Conservation (phyloP, 2,797 vertebrate species). For the Centroberyx gerrardi region DNA sequence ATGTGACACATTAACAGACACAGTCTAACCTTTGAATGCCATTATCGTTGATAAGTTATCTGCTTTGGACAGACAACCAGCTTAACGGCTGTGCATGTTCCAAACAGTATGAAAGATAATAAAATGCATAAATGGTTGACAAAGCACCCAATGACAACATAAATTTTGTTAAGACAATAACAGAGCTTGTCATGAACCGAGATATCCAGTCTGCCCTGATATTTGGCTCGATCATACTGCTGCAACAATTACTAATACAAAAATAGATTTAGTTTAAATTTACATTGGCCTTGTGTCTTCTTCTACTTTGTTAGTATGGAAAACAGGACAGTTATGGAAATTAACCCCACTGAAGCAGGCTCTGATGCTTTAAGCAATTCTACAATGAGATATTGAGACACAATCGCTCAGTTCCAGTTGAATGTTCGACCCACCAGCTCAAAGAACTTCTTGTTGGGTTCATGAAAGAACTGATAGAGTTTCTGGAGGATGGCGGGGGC, state of each 20-base stretch:
- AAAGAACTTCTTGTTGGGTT: conserved; percentile 96
- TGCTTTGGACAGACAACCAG: conserved; percentile 29
- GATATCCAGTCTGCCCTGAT: conserved; percentile 50
- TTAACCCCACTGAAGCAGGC: conserved; percentile 16
- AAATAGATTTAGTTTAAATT: conserved; percentile 93
- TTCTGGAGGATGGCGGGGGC: conserved; percentile 89
- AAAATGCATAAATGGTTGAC: conserved; percentile 28
- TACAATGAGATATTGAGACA: neutral
- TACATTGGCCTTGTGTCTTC: conserved; percentile 72
- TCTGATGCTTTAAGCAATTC: conserved; percentile 17
- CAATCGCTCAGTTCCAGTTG: conserved; percentile 89
- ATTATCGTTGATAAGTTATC: conserved; percentile 14
- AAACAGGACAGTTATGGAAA: conserved; percentile 56
- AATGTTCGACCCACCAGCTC: conserved; percentile 95
- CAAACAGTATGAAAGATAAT: conserved; percentile 29
- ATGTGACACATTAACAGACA: conserved; percentile 53
- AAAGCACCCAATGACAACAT: neutral
- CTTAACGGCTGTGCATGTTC: conserved; percentile 22
- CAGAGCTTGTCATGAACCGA: conserved; percentile 42
- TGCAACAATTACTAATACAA: conserved; percentile 85
- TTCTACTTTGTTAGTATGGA: conserved; percentile 56
- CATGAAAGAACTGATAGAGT: conserved; percentile 92
- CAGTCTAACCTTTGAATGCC: conserved; percentile 51
- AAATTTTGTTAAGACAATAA: conserved; percentile 12
- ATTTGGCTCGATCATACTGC: conserved; percentile 53